These are phyloP conservation scores for Varroa destructor DNA, from an alignment of 1,140 invertebrate genomes.

Conservation along the genomic window DNA sequence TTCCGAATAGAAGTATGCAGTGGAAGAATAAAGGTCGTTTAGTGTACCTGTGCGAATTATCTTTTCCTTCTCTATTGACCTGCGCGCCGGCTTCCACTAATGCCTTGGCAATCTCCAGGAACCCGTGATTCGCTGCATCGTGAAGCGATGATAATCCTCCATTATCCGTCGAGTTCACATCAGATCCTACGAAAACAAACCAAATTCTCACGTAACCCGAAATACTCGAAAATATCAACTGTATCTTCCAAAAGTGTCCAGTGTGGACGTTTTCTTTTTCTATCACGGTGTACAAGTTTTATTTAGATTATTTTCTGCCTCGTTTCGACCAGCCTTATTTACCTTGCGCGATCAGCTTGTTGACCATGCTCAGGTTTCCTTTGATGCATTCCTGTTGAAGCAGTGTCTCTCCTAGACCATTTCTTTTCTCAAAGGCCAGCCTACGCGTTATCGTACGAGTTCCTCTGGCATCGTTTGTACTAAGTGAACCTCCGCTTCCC, in stretches of 20 bases:
- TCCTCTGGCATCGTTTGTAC: not conserved
- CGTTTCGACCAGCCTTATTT: too few relatives aligned
- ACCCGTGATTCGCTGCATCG: conserved; percentile 21
- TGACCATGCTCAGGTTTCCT: conserved; percentile 1
- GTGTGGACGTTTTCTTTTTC: too few relatives aligned
- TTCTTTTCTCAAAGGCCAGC: not conserved
- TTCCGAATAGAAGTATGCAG: too few relatives aligned
- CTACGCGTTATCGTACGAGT: not conserved
- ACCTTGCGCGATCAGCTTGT: conserved; percentile 12
- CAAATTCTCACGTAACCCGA: not conserved
- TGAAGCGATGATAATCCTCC: conserved; percentile 9
- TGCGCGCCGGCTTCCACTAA: not conserved
- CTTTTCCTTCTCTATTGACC: not conserved
- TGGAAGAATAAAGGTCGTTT: not conserved
- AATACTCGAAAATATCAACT: too few relatives aligned
- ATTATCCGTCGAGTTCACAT: conserved; percentile 18
- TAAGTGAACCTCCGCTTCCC: too few relatives aligned
- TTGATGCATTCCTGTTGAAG: conserved; percentile 27
- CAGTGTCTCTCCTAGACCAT: not conserved
- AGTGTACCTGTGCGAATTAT: conserved; percentile 5
- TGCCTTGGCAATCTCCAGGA: conserved; percentile 3
- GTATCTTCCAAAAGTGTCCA: too few relatives aligned
- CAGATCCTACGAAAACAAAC: not conserved
- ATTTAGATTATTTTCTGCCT: not conserved
- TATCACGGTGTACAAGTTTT: too few relatives aligned